These are phyloP conservation scores for Danaus plexippus DNA, from an alignment of 1,140 invertebrate species.

Conservation along the genomic window DNA sequence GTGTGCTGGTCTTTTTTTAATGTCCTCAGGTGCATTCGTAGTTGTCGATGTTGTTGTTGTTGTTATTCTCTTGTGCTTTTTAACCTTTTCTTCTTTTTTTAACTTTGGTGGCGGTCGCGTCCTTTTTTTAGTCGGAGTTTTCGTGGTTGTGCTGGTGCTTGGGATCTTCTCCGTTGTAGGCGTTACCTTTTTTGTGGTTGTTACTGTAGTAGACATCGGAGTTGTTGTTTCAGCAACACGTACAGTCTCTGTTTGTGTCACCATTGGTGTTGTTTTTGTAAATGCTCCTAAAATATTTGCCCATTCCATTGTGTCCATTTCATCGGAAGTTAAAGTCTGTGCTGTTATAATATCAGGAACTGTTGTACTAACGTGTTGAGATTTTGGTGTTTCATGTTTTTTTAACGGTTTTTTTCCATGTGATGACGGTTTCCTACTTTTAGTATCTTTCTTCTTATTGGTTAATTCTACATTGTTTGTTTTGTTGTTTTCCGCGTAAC, in stretches of 20 bases:
- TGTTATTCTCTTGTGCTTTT: slow-evolving; percentile 55
- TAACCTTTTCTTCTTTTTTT: slow-evolving; percentile 51
- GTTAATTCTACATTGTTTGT: slow-evolving; percentile 25
- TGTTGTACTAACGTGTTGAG: slow-evolving; percentile 31
- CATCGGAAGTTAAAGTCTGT: slow-evolving; percentile 24
- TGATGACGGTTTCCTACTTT: slow-evolving; percentile 31
- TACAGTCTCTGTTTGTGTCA: slow-evolving; percentile 21
- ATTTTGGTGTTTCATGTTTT: slow-evolving; percentile 43
- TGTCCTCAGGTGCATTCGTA: slow-evolving; percentile 29
- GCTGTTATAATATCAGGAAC: slow-evolving; percentile 57
- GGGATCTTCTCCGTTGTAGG: slow-evolving; percentile 27
- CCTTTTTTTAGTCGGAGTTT: slow-evolving; percentile 43
- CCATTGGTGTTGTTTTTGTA: slow-evolving; percentile 51
- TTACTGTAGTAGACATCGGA: slow-evolving; percentile 23
- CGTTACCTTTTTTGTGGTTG: slow-evolving; percentile 20
- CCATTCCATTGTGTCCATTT: slow-evolving; percentile 42
- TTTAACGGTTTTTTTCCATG: slow-evolving; percentile 41
- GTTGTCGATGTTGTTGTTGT: slow-evolving; percentile 37
- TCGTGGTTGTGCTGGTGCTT: slow-evolving; percentile 36
- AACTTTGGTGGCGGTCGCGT: slow-evolving; percentile 63
- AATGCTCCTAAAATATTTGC: slow-evolving; percentile 50
- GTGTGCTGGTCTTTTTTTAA: slow-evolving; percentile 23
- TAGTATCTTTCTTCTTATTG: slow-evolving; percentile 31
- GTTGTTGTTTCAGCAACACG: slow-evolving; percentile 24
- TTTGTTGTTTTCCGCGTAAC: slow-evolving; percentile 28